phyloP scores from a whole-genome alignment of 2,888 invertebrate genomes.

The Hemistola chrysoprasaria region DNA sequence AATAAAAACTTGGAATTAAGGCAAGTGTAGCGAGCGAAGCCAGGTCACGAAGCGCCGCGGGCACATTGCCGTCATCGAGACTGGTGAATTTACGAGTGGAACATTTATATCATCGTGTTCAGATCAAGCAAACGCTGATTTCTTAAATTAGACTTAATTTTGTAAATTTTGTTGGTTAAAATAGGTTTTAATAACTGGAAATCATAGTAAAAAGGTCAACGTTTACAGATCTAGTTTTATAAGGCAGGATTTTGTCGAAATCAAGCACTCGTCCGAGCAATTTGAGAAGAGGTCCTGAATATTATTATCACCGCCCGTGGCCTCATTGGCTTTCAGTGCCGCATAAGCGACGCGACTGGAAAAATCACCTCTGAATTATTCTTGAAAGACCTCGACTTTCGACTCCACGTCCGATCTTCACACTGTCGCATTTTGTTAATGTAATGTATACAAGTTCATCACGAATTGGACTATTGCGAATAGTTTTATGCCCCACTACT shows the following conservation, averaged over 20 bases:
- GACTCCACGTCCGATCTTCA: no score
- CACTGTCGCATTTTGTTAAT: no score
- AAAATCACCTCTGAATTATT: constrained; percentile 51
- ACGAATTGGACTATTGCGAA: no score
- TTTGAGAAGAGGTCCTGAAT: constrained; percentile 59
- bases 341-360: constrained; percentile 45
- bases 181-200: no score
- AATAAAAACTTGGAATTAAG: constrained; percentile 74
- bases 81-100: constrained; percentile 67
- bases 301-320: constrained; percentile 50
- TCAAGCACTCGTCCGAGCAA: constrained; percentile 59
- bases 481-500: no score
- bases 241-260: constrained; percentile 50
- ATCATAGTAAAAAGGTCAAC: no score
- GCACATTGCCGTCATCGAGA: constrained; percentile 67
- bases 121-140: constrained; percentile 51
- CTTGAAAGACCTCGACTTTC: constrained; percentile 36
- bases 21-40: constrained; percentile 62
- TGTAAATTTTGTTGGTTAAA: no score
- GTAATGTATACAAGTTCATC: no score
- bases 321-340: constrained; percentile 48
- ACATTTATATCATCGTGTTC: constrained; percentile 52
- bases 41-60: constrained; percentile 74
- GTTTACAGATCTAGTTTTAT: constrained; percentile 51
- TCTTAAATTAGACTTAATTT: constrained; percentile 21